Conservation (phyloP, 2,888 invertebrate species). For the Alviniconcha strummeri region DNA sequence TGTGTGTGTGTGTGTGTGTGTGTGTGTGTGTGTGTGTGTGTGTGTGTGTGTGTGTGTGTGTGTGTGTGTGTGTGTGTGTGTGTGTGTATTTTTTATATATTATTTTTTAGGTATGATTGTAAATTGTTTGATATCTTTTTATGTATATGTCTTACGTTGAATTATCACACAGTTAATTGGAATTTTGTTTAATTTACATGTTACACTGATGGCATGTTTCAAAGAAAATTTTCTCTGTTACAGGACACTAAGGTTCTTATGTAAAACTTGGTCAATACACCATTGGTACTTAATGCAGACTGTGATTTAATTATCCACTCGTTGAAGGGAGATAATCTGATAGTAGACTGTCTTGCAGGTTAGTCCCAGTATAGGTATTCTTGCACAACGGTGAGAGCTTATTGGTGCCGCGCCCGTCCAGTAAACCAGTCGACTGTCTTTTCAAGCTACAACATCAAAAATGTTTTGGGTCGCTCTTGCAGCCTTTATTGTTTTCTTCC, state of each 20-base stretch:
- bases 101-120: no score
- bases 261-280: background rate
- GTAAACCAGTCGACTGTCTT: no score
- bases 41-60: constrained; percentile 7
- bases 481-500: constrained; percentile 36
- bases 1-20: background rate
- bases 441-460: background rate
- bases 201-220: background rate
- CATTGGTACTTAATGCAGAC: no score
- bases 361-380: no score
- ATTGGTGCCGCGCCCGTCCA: no score
- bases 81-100: background rate
- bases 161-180: background rate
- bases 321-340: background rate
- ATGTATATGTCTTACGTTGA: background rate
- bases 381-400: no score
- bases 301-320: no score
- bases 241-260: background rate
- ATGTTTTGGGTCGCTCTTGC: constrained; percentile 40
- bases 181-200: background rate
- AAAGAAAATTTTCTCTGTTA: background rate
- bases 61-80: background rate
- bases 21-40: background rate
- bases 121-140: background rate
- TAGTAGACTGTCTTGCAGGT: background rate